A percentile compares a stretch with the other conserved stretches of the same genome.
Conservation (phyloP, 1,140 invertebrate species). For the Bombyx mori region DNA sequence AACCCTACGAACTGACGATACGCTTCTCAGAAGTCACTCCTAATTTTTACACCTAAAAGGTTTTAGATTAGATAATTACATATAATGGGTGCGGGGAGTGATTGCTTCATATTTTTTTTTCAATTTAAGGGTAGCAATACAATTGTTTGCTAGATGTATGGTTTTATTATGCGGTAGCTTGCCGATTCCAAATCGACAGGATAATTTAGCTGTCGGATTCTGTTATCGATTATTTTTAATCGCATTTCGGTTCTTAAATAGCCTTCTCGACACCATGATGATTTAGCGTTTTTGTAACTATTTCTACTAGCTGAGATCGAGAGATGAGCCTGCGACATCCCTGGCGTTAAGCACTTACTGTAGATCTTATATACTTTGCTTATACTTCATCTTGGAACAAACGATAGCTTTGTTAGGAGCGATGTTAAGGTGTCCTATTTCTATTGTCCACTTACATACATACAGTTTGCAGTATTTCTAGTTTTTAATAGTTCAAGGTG, state of each 20-base stretch:
- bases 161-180: constrained; percentile 38
- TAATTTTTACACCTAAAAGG: constrained; percentile 56
- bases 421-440: no score
- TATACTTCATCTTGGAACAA: no score
- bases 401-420: no score
- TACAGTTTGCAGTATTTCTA: no score
- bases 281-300: background rate
- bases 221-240: constrained; percentile 8
- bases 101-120: constrained; percentile 23
- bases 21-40: constrained; percentile 53
- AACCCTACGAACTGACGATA: constrained; percentile 21
- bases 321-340: no score
- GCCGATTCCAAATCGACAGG: constrained; percentile 14
- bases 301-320: no score
- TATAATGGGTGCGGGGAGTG: constrained; percentile 35
- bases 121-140: constrained; percentile 20
- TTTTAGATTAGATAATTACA: constrained; percentile 69
- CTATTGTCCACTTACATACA: no score
- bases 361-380: no score
- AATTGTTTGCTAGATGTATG: constrained; percentile 33
- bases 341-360: no score
- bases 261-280: background rate
- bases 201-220: constrained; percentile 34
- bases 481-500: no score
- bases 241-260: background rate